phyloP scores from a whole-genome alignment of 2,797 vertebrate species.

The Pampus argenteus region DNA sequence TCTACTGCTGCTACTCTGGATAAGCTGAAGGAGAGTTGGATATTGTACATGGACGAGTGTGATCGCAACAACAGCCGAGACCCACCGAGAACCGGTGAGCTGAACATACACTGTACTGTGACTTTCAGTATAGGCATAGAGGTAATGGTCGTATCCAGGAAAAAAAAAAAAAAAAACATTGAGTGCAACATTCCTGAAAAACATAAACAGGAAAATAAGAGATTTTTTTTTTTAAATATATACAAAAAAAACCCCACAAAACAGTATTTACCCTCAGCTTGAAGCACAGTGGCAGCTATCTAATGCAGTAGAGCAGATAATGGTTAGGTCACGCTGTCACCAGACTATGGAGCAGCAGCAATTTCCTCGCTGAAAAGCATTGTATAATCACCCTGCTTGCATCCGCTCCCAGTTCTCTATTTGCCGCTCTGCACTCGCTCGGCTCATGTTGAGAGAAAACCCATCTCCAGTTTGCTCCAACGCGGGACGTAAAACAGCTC shows the following conservation, averaged over 20 bases:
- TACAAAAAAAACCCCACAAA: not conserved
- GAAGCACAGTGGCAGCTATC: not conserved
- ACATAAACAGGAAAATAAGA: not conserved
- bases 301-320: conserved; percentile 21
- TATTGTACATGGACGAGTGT: conserved; percentile 90
- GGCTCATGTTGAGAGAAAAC: conserved; percentile 7
- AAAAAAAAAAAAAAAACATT: not conserved
- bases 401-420: conserved; percentile 18
- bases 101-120: not conserved
- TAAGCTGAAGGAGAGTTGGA: conserved; percentile 88
- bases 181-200: conserved; percentile 9
- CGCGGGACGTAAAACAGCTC: not conserved
- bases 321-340: not conserved
- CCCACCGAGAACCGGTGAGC: conserved; percentile 84
- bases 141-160: not conserved
- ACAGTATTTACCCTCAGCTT: not conserved
- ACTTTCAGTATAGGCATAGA: not conserved
- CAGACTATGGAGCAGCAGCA: conserved; percentile 9
- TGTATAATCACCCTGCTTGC: conserved; percentile 23
- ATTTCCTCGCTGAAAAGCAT: conserved; percentile 23
- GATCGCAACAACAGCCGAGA: conserved; percentile 88
- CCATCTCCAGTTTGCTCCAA: conserved; percentile 29
- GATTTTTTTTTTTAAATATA: not conserved
- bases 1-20: conserved; percentile 85
- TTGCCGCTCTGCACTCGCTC: conserved; percentile 12